Percentiles rank a stretch among this genome's conserved stretches.
Evolutionary conservation across 2,888 invertebrate genomes (phyloP).

Genomic region (Elegia similella): DNA sequence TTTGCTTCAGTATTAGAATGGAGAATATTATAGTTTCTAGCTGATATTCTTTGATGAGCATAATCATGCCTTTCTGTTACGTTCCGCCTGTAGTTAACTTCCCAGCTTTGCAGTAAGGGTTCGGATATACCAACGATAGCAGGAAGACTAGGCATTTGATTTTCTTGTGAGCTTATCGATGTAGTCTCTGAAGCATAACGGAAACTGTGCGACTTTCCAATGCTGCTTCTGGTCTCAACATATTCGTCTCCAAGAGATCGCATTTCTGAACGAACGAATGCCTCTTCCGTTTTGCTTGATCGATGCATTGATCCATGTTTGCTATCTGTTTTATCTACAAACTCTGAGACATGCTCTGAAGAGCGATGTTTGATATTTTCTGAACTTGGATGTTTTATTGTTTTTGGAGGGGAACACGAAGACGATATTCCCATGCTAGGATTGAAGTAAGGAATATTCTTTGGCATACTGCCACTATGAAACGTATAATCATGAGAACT

Average conservation of each 20-base stretch:
- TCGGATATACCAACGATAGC: constrained; percentile 77
- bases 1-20: constrained; percentile 59
- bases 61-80: constrained; percentile 67
- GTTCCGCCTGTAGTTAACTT: constrained; percentile 74
- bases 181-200: constrained; percentile 80
- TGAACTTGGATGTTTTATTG: constrained; percentile 63
- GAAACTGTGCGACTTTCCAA: constrained; percentile 88
- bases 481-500: constrained; percentile 61
- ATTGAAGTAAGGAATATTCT: constrained; percentile 68
- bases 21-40: constrained; percentile 63
- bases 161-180: constrained; percentile 73
- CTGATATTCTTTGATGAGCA: constrained; percentile 65
- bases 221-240: constrained; percentile 76
- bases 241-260: constrained; percentile 72
- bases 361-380: constrained; percentile 70
- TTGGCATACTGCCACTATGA: constrained; percentile 71
- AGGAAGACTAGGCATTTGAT: constrained; percentile 76
- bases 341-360: constrained; percentile 61
- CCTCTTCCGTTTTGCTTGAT: constrained; percentile 58
- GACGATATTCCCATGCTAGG: constrained; percentile 57
- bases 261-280: constrained; percentile 58
- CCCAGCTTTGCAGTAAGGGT: constrained; percentile 76
- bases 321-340: constrained; percentile 54
- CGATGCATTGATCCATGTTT: constrained; percentile 56
- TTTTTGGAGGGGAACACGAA: constrained; percentile 72